phyloP scores from a whole-genome alignment of 2,797 vertebrate genomes.

The Anguilla obscura region DNA sequence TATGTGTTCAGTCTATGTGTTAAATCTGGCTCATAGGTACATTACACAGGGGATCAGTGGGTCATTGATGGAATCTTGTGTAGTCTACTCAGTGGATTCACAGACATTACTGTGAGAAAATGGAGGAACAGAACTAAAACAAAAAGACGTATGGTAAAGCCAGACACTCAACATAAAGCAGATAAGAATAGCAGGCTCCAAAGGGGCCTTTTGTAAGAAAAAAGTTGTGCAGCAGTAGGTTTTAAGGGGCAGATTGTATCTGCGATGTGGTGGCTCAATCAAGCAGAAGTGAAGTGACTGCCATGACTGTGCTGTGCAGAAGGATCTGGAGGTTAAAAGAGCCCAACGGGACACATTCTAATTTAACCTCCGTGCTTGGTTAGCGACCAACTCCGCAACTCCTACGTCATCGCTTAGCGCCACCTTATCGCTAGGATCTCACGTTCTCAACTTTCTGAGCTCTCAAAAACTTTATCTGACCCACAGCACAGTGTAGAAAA shows the following conservation, averaged over 20 bases:
- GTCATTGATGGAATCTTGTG: not conserved
- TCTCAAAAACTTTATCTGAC: conserved; percentile 74
- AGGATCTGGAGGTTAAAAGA: not conserved
- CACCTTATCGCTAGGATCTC: conserved; percentile 64
- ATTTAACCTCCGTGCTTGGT: conserved; percentile 56
- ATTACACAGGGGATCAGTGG: not conserved
- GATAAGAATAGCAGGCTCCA: not conserved
- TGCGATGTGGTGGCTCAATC: not conserved
- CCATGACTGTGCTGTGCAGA: not conserved
- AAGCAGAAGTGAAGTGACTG: not conserved
- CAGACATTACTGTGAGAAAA: not conserved
- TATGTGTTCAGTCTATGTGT: not conserved
- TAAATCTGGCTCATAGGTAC: not conserved
- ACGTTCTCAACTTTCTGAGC: conserved; percentile 61
- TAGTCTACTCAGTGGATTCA: not conserved
- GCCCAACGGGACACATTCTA: conserved; percentile 47
- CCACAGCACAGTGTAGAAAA: conserved; percentile 53
- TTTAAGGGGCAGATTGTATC: not conserved
- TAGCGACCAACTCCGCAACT: conserved; percentile 62
- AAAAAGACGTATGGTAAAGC: not conserved
- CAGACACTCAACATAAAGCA: not conserved
- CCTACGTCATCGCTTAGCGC: conserved; percentile 70
- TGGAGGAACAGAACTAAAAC: not conserved
- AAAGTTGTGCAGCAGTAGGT: not conserved
- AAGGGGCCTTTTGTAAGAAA: not conserved